A percentile compares a stretch with the other conserved stretches of the same genome.
phyloP scores from a whole-genome alignment of 2,113 vertebrate genomes.

The Elgaria multicarinata region DNA sequence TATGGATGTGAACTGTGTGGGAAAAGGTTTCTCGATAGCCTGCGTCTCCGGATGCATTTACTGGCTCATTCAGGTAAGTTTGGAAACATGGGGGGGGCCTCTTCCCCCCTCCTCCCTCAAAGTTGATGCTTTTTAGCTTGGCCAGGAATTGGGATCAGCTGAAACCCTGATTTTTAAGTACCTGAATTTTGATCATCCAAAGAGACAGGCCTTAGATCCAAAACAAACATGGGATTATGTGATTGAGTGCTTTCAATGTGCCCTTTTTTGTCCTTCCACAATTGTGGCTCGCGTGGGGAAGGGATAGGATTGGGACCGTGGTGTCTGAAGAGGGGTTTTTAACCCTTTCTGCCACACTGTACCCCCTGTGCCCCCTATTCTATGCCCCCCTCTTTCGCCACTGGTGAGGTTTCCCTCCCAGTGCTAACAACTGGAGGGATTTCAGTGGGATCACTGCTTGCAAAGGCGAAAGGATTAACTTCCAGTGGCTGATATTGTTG shows the following conservation, averaged over 20 bases:
- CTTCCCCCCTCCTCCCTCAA: no score
- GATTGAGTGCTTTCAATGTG: not conserved
- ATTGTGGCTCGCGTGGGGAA: not conserved
- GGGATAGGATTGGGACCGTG: not conserved
- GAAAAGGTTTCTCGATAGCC: constrained; percentile 97
- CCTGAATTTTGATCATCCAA: not conserved
- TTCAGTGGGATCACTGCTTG: not conserved
- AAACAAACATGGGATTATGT: not conserved
- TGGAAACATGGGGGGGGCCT: not conserved
- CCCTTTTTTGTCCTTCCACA: not conserved
- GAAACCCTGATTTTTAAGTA: rapidly evolving
- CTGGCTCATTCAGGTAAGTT: constrained; percentile 95
- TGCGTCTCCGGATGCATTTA: constrained; percentile 98
- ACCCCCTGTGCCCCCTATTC: no score
- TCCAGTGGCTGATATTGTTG: not conserved
- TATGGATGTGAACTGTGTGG: constrained; percentile 97
- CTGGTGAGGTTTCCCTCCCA: not conserved
- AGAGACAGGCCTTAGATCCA: not conserved
- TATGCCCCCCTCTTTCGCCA: no score
- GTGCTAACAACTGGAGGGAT: not conserved
- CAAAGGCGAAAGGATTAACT: not conserved
- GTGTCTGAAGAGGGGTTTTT: no score
- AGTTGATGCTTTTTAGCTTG: not conserved
- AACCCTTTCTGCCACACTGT: no score
- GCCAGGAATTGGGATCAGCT: not conserved